A percentile compares a stretch with the other conserved stretches of the same genome.
Conservation (phyloP, 2,888 invertebrate species). For the Calliopum simillimum region DNA sequence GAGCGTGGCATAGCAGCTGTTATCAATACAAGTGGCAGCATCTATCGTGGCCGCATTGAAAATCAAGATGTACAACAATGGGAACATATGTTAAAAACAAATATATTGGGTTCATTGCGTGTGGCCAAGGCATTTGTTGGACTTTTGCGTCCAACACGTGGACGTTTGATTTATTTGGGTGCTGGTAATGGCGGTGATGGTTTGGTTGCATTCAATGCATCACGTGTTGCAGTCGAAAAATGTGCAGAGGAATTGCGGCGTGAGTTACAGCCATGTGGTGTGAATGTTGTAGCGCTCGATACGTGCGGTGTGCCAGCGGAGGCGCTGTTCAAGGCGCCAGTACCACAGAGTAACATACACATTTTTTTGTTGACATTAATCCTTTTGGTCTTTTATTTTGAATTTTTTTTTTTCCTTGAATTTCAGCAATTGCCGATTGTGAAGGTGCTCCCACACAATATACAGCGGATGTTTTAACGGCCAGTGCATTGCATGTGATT, state of each 20-base stretch:
- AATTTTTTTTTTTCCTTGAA: slow-evolving; percentile 27
- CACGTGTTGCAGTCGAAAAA: slow-evolving; percentile 83
- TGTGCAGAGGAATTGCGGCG: slow-evolving; percentile 80
- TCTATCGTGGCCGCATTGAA: slow-evolving; percentile 77
- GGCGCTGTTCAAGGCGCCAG: slow-evolving; percentile 76
- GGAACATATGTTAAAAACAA: slow-evolving; percentile 77
- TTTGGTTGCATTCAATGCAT: slow-evolving; percentile 72
- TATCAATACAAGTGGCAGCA: slow-evolving; percentile 84
- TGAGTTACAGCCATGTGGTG: slow-evolving; percentile 76
- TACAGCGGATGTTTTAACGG: slow-evolving; percentile 74
- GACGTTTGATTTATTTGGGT: slow-evolving; percentile 78
- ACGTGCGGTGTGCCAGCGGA: slow-evolving; percentile 76
- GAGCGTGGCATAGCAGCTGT: slow-evolving; percentile 86
- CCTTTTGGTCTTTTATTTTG: slow-evolving; percentile 38
- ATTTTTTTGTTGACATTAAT: not conserved
- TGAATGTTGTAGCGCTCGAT: slow-evolving; percentile 81
- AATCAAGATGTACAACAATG: slow-evolving; percentile 74
- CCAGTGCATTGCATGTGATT: slow-evolving; percentile 72
- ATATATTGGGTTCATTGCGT: slow-evolving; percentile 79
- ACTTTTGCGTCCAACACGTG: slow-evolving; percentile 73
- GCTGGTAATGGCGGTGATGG: slow-evolving; percentile 69
- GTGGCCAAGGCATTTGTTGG: slow-evolving; percentile 82
- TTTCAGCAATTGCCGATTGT: slow-evolving; percentile 62
- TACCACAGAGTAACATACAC: slow-evolving; percentile 67
- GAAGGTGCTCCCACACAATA: slow-evolving; percentile 75